Percentiles rank a stretch among this genome's conserved stretches.
Evolutionary conservation across 2,113 vertebrate species (phyloP).

Genomic region (Hymenochirus boettgeri): DNA sequence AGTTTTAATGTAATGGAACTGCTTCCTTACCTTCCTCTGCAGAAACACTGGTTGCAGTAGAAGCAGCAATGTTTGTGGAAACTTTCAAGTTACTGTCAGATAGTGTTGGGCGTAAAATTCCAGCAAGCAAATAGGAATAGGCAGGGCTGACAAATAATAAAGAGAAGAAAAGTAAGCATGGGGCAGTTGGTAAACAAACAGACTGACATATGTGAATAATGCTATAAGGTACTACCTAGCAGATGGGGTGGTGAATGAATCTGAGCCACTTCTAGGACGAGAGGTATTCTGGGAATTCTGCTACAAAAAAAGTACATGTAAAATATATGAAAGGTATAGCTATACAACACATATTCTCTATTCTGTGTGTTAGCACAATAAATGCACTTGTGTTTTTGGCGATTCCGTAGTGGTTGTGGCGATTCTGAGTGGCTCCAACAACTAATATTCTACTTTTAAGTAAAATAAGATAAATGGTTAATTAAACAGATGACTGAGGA

Average conservation of each 20-base stretch:
- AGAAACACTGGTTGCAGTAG: neutral
- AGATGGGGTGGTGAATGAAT: neutral
- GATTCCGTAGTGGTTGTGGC: no score
- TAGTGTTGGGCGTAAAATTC: neutral
- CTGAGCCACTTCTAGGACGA: slow-evolving; percentile 20
- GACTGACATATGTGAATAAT: neutral
- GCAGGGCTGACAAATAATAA: neutral
- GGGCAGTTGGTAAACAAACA: neutral
- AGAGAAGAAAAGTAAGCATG: neutral
- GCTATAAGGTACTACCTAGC: neutral
- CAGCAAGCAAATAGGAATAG: neutral
- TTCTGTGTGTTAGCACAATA: no score
- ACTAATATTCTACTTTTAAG: no score
- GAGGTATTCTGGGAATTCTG: neutral
- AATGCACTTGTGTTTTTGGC: no score
- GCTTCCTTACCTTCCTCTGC: slow-evolving; percentile 10
- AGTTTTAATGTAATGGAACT: neutral
- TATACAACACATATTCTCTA: no score
- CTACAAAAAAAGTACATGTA: neutral
- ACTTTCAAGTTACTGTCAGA: slow-evolving; percentile 18
- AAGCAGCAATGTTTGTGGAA: neutral
- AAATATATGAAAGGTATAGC: neutral
- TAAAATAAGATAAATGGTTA: no score
- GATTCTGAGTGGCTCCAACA: no score
- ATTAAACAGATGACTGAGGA: no score